These are phyloP conservation scores for Oplegnathus fasciatus DNA, from an alignment of 2,113 vertebrate species.

Conservation along the genomic window DNA sequence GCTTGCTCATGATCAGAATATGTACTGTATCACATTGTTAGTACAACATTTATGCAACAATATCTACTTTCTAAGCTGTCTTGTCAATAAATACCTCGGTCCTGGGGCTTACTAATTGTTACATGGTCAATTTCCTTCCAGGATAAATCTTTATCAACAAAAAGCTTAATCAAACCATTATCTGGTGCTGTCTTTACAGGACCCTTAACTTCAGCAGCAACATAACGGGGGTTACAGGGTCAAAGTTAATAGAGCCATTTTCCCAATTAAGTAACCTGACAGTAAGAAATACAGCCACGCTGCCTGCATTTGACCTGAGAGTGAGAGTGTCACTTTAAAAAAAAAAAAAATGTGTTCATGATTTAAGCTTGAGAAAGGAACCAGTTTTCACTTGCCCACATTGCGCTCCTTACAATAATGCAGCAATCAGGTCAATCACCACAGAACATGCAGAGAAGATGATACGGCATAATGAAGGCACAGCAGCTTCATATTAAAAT, in stretches of 20 bases:
- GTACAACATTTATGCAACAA: background rate
- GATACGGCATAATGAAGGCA: constrained; percentile 45
- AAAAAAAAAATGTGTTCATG: background rate
- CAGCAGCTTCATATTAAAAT: constrained; percentile 73
- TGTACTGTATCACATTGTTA: constrained; percentile 5
- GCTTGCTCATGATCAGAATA: background rate
- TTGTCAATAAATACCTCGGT: background rate
- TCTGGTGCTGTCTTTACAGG: constrained; percentile 19
- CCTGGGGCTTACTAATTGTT: background rate
- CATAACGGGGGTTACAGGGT: constrained; percentile 16
- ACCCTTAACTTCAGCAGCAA: constrained; percentile 34
- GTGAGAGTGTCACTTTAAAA: background rate
- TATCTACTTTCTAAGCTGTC: background rate
- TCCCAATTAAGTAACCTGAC: constrained; percentile 52
- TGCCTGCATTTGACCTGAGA: constrained; percentile 8
- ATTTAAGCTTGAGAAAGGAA: constrained; percentile 21
- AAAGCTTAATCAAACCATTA: background rate
- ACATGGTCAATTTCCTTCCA: constrained; percentile 10
- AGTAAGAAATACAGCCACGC: constrained; percentile 55
- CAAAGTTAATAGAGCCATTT: constrained; percentile 63
- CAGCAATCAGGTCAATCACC: constrained; percentile 52
- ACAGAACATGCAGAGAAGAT: constrained; percentile 38
- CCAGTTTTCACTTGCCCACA: constrained; percentile 30
- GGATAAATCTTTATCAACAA: constrained; percentile 15
- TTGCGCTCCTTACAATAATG: constrained; percentile 12